Conservation (phyloP, 2,113 vertebrate genomes). For the Heloderma charlesbogerti region DNA sequence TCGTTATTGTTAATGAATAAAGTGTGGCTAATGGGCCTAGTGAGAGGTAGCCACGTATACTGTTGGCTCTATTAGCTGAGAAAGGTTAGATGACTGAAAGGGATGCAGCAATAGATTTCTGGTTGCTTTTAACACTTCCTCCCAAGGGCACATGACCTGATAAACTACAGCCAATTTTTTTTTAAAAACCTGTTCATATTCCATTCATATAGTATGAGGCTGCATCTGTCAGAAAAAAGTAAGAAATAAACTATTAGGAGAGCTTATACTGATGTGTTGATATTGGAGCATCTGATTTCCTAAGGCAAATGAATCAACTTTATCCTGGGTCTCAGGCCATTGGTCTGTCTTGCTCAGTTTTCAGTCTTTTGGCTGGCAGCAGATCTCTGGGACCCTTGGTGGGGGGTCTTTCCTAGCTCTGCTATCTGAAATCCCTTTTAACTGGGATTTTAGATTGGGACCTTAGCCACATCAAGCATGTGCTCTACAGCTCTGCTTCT, state of each 20-base stretch:
- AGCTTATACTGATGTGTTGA: background rate
- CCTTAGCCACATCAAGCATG: background rate
- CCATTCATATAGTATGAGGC: too few species aligned
- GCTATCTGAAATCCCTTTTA: background rate
- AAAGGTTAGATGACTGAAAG: background rate
- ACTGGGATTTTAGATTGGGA: background rate
- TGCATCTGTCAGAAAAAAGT: background rate
- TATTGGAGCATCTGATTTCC: background rate
- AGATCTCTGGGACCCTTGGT: background rate
- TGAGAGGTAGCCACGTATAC: background rate
- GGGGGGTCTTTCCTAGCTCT: background rate
- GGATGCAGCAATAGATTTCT: background rate
- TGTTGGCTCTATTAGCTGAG: background rate
- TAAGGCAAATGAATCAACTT: background rate
- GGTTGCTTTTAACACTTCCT: background rate
- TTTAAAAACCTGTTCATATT: background rate
- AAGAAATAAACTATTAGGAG: background rate
- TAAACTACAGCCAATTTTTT: too few species aligned
- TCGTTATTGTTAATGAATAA: conserved; percentile 5
- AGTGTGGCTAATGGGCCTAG: background rate
- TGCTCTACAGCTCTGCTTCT: background rate
- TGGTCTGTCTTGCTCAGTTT: background rate
- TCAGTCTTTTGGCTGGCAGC: background rate
- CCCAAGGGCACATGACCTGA: too few species aligned
- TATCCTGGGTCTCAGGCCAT: too few species aligned